Evolutionary conservation across 1,140 invertebrate species (phyloP), one percentile per base, ranked within the genome.

Genomic region (Brachionus rotundiformis): DNA sequence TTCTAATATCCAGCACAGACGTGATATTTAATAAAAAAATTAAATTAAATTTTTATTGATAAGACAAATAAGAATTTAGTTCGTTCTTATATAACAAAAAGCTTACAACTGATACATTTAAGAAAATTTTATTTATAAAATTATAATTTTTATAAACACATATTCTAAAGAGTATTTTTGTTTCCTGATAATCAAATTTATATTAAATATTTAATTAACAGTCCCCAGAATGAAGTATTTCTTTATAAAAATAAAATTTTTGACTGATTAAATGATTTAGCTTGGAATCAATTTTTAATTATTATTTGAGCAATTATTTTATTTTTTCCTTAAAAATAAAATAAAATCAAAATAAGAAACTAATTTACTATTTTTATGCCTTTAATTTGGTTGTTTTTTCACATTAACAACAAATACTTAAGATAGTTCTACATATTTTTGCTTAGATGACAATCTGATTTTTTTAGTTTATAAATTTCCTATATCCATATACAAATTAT

Each of bases 401-500:
- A 19, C 8, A 54, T 54, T 54, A 54, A 54, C 5, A 54, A 54
- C 16, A n/a, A n/a, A n/a, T n/a, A n/a, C n/a, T n/a, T 19, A 19
- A 54, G 19, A 54, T 19, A 5, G 16, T 54, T 7, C 47, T 54
- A 54, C 19, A 25, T 25, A 8, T 54, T 54, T 39, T 19, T 54
- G 4, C n/a, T 54, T 0, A 54, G 23, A 54, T 54, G 47, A 54
- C 5, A 54, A 54, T 23, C 19, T 54, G 47, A 54, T 54, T n/a
- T n/a, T n/a, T n/a, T n/a, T n/a, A n/a, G n/a, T n/a, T n/a, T n/a
- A n/a, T n/a, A n/a, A n/a, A n/a, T n/a, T n/a, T n/a, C n/a, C n/a
- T n/a, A n/a, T n/a, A n/a, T n/a, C n/a, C n/a, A n/a, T n/a, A 54
- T 54, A 54, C 47, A 54, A 54, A 54, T 54, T 54, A 54, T 6